A percentile compares a stretch with the other conserved stretches of the same genome.
These are phyloP conservation scores for Leucophenga montana DNA, from an alignment of 2,888 invertebrate species.

Conservation along the genomic window DNA sequence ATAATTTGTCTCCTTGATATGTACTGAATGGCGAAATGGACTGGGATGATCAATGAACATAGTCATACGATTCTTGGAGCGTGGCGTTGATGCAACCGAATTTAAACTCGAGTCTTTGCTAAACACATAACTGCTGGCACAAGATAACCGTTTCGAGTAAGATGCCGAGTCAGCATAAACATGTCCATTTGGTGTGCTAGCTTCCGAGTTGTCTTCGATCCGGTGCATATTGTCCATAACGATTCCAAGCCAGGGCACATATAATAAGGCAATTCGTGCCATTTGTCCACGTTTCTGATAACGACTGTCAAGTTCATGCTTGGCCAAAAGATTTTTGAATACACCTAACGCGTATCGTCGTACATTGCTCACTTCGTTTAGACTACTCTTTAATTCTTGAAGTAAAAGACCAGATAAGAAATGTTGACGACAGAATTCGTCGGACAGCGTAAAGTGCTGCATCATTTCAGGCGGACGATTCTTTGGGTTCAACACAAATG, in stretches of 20 bases:
- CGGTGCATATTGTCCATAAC: slow-evolving; percentile 91
- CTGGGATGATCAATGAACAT: slow-evolving; percentile 82
- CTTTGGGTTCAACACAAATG: slow-evolving; percentile 77
- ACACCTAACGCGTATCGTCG: slow-evolving; percentile 86
- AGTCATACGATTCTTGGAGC: slow-evolving; percentile 81
- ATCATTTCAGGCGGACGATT: slow-evolving; percentile 74
- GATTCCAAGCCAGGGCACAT: slow-evolving; percentile 92
- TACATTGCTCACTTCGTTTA: slow-evolving; percentile 89
- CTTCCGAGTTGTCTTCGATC: slow-evolving; percentile 75
- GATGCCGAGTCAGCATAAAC: slow-evolving; percentile 72
- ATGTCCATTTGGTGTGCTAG: slow-evolving; percentile 66
- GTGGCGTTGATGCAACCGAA: slow-evolving; percentile 72
- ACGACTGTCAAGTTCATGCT: slow-evolving; percentile 94
- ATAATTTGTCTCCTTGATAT: slow-evolving; percentile 84
- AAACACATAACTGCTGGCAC: slow-evolving; percentile 77
- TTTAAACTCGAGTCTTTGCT: slow-evolving; percentile 73
- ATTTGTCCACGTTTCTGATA: slow-evolving; percentile 87
- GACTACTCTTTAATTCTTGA: slow-evolving; percentile 89
- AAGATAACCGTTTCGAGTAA: slow-evolving; percentile 75
- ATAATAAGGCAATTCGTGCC: slow-evolving; percentile 89
- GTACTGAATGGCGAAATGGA: slow-evolving; percentile 80
- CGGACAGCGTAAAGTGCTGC: slow-evolving; percentile 80
- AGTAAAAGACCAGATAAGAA: slow-evolving; percentile 91
- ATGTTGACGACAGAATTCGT: slow-evolving; percentile 92
- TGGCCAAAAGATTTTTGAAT: slow-evolving; percentile 89